Base-by-base conservation (phyloP, 2,113 vertebrate genomes). In the Suncus etruscus region DNA sequence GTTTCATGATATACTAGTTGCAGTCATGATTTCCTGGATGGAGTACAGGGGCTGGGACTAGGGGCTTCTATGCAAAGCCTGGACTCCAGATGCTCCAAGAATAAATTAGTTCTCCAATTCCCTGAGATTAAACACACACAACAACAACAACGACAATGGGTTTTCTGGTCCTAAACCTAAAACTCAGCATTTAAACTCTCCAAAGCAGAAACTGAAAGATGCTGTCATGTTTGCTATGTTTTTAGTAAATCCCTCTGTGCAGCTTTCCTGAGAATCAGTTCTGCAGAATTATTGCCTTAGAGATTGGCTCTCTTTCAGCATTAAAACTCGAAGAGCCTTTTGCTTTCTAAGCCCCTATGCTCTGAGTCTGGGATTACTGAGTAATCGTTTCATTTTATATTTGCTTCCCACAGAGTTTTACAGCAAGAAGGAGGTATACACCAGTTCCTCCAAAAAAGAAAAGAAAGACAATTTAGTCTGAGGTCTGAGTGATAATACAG, bases 381-480 rank as follows among this genome's bases (percentile, higher is more conserved):
- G 24, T 20, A 50, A 32, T 27, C n/a, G 58, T 87, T 47, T 51
- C 87, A 39, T 39, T 82, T 76, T 80, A 20, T 50, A 81, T 83
- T 14, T 82, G 58, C 25, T 58, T 78, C 45, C 32, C 51, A 50
- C 12, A 1, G 47, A 83, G 74, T 10, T 87, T 87, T 54, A 66
- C 47, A 66, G 20, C 8, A 89, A 70, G 47, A 88, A 72, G 31
- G 12, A 48, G 3, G 5, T 39, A 92, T 29, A 61, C 18, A 39
- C 25, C 83, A 24, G 1, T 63, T 50, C 74, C 92, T 27, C 73
- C 82, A 95, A 8, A 32, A 88, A 82, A 82, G 32, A 77, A 75
- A 39, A 39, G 39, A 39, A 39, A 39, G 54, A 16, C 12, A 4
- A 54, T 14, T 15, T 54, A 54, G 54, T 54, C 18, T 15, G 54